Base-by-base conservation (phyloP, 2,113 vertebrate genomes). In the Tringa solitaria region DNA sequence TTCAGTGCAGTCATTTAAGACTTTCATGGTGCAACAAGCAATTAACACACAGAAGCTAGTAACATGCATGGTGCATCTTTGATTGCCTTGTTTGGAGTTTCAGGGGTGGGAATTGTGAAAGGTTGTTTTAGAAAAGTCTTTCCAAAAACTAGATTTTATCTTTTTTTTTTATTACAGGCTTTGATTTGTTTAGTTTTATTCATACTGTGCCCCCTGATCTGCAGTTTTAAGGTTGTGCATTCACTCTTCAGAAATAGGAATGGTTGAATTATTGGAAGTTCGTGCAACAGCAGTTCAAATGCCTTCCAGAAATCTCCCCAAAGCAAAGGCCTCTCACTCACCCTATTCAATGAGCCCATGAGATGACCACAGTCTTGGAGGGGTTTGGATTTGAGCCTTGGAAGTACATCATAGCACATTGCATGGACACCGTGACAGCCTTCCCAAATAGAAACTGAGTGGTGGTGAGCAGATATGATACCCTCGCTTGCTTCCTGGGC, bases 401-500 rank as follows among this genome's bases (percentile, higher is more conserved):
- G 12, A 70, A 57, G 4, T 6, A 24, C 6, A 43, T 4, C 14
- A 24, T 4, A 56, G 26, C 10, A 3, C 23, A 60, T 50, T 80
- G 14, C 23, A 33, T 2, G 4, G 33, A 63, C 35, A 45, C 8
- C 46, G 20, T 0, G 0, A 46, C 21, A 72, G 4, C 19, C 4
- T 5, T 83, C 37, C 12, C 43, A 64, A 70, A 75, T 1, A 45
- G 21, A 92, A 77, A 65, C 26, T 45, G 54, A 37, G 30, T 74
- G 7, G 13, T 46, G 11, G 37, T 22, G 46, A 83, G 43, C 18
- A 41, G 39, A 65, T 65, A 67, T 17, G 17, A 68, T 32, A 67
- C 4, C 14, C 12, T 18, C 0, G 1, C 48, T 85, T 53, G 63
- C 16, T 86, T 94, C 60, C 41, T 54, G 37, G 17, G 10, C 54